phyloP scores from a whole-genome alignment of 1,140 invertebrate species.

The Drosophila neocordata region DNA sequence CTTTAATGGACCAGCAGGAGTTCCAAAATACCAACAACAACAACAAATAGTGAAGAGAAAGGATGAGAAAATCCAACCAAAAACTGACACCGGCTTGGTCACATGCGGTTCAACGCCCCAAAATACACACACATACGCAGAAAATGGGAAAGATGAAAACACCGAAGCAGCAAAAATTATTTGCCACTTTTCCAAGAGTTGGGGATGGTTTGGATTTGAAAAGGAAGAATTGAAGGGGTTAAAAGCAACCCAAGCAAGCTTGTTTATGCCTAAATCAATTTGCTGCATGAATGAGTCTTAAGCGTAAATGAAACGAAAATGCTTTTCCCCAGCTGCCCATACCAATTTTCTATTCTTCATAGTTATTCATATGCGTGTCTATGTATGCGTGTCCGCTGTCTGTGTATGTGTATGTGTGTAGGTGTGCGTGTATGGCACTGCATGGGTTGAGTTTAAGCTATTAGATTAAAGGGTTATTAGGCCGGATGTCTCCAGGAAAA shows the following conservation, averaged over 20 bases:
- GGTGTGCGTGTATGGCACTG: slow-evolving; percentile 6
- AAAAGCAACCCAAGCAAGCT: slow-evolving; percentile 43
- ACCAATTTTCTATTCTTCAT: slow-evolving; percentile 1
- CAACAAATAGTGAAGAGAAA: not conserved
- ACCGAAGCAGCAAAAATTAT: slow-evolving; percentile 66
- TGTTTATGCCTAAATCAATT: slow-evolving; percentile 81
- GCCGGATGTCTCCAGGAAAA: slow-evolving; percentile 8
- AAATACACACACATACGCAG: slow-evolving; percentile 8
- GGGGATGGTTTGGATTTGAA: too few relatives aligned
- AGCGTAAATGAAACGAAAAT: slow-evolving; percentile 50
- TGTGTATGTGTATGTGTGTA: not conserved
- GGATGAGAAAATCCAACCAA: slow-evolving; percentile 7
- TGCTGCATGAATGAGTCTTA: slow-evolving; percentile 75
- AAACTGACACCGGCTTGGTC: slow-evolving; percentile 46
- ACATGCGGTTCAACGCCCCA: slow-evolving; percentile 65
- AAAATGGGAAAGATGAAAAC: slow-evolving; percentile 16
- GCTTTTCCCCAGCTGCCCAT: slow-evolving; percentile 16
- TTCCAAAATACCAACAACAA: not conserved
- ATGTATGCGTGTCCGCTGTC: slow-evolving; percentile 10
- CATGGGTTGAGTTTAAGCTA: slow-evolving; percentile 46
- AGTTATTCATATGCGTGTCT: slow-evolving; percentile 56
- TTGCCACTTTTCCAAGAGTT: slow-evolving; percentile 47
- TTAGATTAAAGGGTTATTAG: slow-evolving; percentile 61
- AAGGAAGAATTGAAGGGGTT: slow-evolving; percentile 40
- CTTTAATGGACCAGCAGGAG: slow-evolving; percentile 42